These are phyloP conservation scores for Luperina nickerlii DNA, from an alignment of 2,888 invertebrate species.

Conservation along the genomic window DNA sequence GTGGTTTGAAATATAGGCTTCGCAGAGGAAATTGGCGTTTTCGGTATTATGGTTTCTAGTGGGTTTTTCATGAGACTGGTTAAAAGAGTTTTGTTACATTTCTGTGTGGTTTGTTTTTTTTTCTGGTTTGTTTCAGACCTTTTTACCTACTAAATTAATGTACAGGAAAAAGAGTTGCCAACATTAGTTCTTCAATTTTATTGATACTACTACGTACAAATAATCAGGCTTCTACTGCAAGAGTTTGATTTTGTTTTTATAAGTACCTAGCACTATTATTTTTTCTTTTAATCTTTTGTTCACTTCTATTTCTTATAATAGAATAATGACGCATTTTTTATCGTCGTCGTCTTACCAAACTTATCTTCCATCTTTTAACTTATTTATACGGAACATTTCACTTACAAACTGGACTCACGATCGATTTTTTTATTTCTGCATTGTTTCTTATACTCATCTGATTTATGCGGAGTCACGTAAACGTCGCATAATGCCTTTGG, in stretches of 20 bases:
- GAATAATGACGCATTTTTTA: too few species aligned
- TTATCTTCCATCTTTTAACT: background rate
- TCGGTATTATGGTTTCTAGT: constrained; percentile 19
- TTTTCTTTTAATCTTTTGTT: background rate
- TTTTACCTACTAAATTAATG: background rate
- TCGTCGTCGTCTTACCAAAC: too few species aligned
- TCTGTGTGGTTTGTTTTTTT: background rate
- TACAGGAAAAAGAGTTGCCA: background rate
- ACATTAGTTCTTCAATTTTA: background rate
- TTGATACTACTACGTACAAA: background rate
- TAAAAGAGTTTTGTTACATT: background rate
- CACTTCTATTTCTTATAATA: background rate
- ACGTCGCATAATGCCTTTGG: constrained; percentile 72
- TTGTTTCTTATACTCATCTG: constrained; percentile 67
- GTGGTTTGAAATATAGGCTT: constrained; percentile 53
- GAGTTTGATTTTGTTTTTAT: background rate
- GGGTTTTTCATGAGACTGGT: background rate
- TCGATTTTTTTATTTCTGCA: constrained; percentile 63
- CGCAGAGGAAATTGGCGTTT: constrained; percentile 46
- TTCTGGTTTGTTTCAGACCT: background rate
- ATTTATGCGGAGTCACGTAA: constrained; percentile 82
- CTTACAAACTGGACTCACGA: constrained; percentile 30
- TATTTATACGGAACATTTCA: constrained; percentile 59
- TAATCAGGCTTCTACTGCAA: too few species aligned
- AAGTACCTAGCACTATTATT: background rate